Base-by-base conservation (phyloP, 2,113 vertebrate genomes). In the Amphiprion percula region DNA sequence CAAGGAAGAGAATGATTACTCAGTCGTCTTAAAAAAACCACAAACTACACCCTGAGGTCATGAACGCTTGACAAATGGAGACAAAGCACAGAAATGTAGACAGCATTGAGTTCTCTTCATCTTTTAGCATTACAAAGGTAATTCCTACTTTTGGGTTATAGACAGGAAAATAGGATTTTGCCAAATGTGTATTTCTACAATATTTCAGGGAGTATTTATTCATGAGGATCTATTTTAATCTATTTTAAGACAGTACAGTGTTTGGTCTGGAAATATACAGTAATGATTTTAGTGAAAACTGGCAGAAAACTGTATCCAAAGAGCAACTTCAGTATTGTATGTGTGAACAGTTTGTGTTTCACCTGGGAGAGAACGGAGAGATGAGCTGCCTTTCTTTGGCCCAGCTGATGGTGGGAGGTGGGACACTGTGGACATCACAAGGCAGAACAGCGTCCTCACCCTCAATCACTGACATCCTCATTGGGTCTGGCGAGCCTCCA, bases 351-450 rank as follows among this genome's bases (percentile, higher is more conserved):
- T 52, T 14, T 54, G 53, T 56, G 30, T 79, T 68, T 75, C 95
- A 98, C 98, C 98, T 97, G 44, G 94, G 94, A 63, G 98, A 99
- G 87, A 96, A 97, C 0, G 98, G 98, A 52, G 98, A 99, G 87
- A 99, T 95, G 77, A 98, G 96, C 62, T 97, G 98, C 74, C 77
- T 94, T 78, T 97, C 97, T 88, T 95, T 97, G 88, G 98, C 96
- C 98, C 98, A 99, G 79, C 95, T 97, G 73, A 99, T 94, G 66
- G 96, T 86, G 26, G 98, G 97, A 11, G 97, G 97, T 12, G 98
- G 98, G 49, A 95, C 90, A 83, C 97, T 97, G 81, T 93, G 95
- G 44, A 98, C 96, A 73, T 99, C 97, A 83, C 98, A 99, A 0
- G 96, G 97, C 61, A 99, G 95, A 4, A 93, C 93, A 63, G 95